Conservation (phyloP, 2,888 invertebrate genomes). For the Pecten maximus region DNA sequence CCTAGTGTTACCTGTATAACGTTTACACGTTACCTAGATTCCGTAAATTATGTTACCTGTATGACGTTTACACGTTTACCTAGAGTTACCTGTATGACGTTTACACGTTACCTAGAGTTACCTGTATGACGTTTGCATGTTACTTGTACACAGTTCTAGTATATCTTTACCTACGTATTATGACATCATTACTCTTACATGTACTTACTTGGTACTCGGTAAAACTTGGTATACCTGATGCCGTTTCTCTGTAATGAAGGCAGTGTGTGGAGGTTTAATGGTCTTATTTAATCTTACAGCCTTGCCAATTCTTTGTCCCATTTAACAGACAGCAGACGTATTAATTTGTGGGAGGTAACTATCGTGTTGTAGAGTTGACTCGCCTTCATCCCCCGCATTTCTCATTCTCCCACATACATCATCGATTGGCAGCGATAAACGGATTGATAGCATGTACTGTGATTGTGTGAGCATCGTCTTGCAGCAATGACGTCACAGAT, state of each 20-base stretch:
- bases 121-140: too few species aligned
- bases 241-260: too few species aligned
- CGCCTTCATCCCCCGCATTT: background rate
- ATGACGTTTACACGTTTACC: too few species aligned
- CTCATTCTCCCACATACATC: background rate
- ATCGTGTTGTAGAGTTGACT: background rate
- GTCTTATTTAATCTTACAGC: background rate
- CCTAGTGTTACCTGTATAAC: too few species aligned
- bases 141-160: too few species aligned
- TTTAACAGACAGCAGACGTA: background rate
- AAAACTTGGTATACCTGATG: too few species aligned
- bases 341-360: background rate
- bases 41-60: too few species aligned
- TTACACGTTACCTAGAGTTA: too few species aligned
- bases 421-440: background rate
- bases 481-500: conserved; percentile 15
- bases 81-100: too few species aligned
- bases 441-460: background rate
- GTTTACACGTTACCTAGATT: background rate
- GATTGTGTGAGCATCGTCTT: background rate
- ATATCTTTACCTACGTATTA: too few species aligned
- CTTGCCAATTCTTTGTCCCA: background rate
- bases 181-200: too few species aligned
- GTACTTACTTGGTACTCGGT: too few species aligned
- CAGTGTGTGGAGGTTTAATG: background rate